phyloP scores from a whole-genome alignment of 2,888 invertebrate species.

The Rhopalosiphum nymphaeae region DNA sequence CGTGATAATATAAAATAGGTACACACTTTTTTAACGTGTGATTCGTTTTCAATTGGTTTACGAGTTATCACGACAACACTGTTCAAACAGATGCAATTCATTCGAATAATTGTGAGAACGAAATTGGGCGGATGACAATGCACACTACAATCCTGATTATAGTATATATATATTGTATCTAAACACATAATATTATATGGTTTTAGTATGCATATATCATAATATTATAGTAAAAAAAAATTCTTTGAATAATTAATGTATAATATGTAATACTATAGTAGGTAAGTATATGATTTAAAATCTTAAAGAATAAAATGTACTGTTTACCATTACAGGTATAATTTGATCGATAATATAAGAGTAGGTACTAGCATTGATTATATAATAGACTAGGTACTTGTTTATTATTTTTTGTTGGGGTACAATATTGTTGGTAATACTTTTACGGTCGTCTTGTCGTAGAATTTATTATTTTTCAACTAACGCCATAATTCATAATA shows the following conservation, averaged over 20 bases:
- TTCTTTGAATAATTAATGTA: conserved; percentile 1
- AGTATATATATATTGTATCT: background rate
- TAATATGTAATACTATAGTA: background rate
- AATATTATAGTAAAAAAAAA: background rate
- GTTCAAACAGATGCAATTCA: background rate
- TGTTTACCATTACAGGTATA: background rate
- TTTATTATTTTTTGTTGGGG: background rate
- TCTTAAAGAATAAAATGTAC: background rate
- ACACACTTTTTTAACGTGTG: background rate
- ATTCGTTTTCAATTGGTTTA: conserved; percentile 34
- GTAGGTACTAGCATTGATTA: background rate
- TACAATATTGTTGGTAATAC: background rate
- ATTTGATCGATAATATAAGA: background rate
- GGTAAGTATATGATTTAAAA: background rate
- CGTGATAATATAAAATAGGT: background rate
- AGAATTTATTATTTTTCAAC: background rate
- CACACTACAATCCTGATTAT: background rate
- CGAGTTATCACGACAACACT: background rate
- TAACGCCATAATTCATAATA: background rate
- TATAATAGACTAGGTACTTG: background rate
- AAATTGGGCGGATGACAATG: conserved; percentile 11
- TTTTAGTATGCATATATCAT: background rate
- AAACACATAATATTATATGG: background rate
- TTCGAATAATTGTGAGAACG: background rate
- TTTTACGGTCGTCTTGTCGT: background rate